Base-by-base conservation (phyloP, 2,113 vertebrate species). In the Pangasianodon gigas region DNA sequence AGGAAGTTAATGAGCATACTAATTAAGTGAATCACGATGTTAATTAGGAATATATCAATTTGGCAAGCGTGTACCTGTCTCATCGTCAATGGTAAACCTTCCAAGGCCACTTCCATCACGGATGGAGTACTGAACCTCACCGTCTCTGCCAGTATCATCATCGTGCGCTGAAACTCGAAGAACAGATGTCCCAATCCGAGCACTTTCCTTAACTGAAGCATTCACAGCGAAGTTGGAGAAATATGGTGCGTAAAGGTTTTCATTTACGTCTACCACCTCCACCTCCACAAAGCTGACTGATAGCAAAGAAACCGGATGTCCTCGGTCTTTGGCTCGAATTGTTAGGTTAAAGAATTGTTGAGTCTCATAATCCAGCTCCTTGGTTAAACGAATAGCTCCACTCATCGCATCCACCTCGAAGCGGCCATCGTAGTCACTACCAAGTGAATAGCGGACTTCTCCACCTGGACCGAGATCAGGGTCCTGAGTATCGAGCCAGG, bases 281-380 rank as follows among this genome's bases (percentile, higher is more conserved):
- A 99, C 96, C 92, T 99, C 98, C 88, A 99, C 97, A 77, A 96
- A 98, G 29, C 98, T 99, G 87, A 98, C 95, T 0, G 98, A 98
- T 1, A 98, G 97, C 32, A 99, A 96, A 3, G 98, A 98, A 18
- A 98, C 97, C 0, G 98, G 98, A 0, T 97, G 96, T 2, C 98
- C 98, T 90, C 97, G 97, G 94, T 99, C 98, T 93, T 99, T 99
- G 1, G 98, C 98, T 0, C 98, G 96, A 37, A 99, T 97, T 0
- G 97, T 98, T 46, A 99, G 95, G 93, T 99, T 99, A 93, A 98
- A 99, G 92, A 99, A 97, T 94, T 99, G 98, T 67, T 99, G 98
- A 19, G 96, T 98, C 94, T 99, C 98, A 0, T 98, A 99, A 93
- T 99, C 98, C 0, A 99, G 95, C 91, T 99, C 98, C 90, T 97